A percentile compares a stretch with the other conserved stretches of the same genome.
phyloP scores from a whole-genome alignment of 2,797 vertebrate genomes.

The Trematomus bernacchii region DNA sequence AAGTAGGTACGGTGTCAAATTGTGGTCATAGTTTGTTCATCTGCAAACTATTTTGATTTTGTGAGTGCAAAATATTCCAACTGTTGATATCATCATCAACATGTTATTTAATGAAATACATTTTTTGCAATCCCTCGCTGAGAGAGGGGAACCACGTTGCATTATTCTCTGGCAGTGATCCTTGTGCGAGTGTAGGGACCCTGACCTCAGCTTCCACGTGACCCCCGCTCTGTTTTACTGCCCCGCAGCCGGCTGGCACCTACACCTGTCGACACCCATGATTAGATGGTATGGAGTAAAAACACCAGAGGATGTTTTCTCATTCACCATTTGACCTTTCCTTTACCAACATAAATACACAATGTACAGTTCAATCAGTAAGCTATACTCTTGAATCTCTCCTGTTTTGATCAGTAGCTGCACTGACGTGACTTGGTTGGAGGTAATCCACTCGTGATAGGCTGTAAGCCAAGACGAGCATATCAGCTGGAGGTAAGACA shows the following conservation, averaged over 20 bases:
- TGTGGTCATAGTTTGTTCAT: too few species aligned
- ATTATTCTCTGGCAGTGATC: slow-evolving; percentile 27
- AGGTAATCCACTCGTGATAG: neutral
- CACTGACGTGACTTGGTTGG: neutral
- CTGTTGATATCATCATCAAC: too few species aligned
- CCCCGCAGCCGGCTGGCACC: slow-evolving; percentile 37
- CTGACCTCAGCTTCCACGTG: slow-evolving; percentile 31
- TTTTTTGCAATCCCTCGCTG: too few species aligned
- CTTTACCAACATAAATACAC: slow-evolving; percentile 31
- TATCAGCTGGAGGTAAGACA: slow-evolving; percentile 15
- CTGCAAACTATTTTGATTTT: too few species aligned
- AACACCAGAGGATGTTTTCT: slow-evolving; percentile 32
- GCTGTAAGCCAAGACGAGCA: neutral
- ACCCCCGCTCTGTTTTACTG: slow-evolving; percentile 48
- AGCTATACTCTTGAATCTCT: slow-evolving; percentile 23
- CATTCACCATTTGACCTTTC: slow-evolving; percentile 53
- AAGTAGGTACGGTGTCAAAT: too few species aligned
- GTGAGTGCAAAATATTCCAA: too few species aligned
- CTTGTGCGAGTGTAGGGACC: slow-evolving; percentile 51
- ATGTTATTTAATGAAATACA: too few species aligned
- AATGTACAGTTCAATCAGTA: slow-evolving; percentile 14
- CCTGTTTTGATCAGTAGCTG: slow-evolving; percentile 28
- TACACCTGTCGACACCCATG: slow-evolving; percentile 59
- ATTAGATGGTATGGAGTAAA: slow-evolving; percentile 38
- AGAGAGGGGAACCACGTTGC: too few species aligned